These are phyloP conservation scores for Caenorhabditis sp. DNA, from an alignment of 2,888 invertebrate genomes.

Conservation along the genomic window DNA sequence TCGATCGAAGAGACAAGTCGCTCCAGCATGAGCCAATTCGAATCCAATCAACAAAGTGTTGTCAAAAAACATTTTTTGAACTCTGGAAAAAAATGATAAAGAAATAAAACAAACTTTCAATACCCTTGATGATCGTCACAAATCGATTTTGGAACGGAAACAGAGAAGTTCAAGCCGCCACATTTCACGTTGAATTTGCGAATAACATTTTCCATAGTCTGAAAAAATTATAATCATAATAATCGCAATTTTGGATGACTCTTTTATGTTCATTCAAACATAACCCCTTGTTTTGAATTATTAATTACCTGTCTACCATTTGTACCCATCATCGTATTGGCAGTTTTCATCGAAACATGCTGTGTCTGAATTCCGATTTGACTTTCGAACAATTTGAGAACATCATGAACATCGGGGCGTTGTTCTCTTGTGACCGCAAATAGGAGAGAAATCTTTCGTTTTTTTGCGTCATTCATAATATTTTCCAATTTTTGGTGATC, in stretches of 20 bases:
- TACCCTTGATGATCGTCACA: slow-evolving; percentile 9
- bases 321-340: slow-evolving; percentile 11
- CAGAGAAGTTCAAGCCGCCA: slow-evolving; percentile 40
- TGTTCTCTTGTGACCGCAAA: slow-evolving; percentile 16
- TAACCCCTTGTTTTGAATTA: no score
- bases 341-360: slow-evolving; percentile 10
- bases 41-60: slow-evolving; percentile 42
- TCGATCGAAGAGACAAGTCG: slow-evolving; percentile 37
- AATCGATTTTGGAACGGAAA: slow-evolving; percentile 14
- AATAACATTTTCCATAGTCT: slow-evolving; percentile 45
- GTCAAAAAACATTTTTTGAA: slow-evolving; percentile 15
- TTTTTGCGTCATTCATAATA: slow-evolving; percentile 10
- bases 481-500: slow-evolving; percentile 8
- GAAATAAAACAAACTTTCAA: background rate
- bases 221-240: no score
- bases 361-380: slow-evolving; percentile 27
- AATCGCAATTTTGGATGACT: no score
- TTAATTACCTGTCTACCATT: slow-evolving; percentile 13
- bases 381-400: slow-evolving; percentile 34
- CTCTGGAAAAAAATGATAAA: background rate
- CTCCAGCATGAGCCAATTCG: slow-evolving; percentile 41
- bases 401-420: slow-evolving; percentile 26
- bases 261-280: no score
- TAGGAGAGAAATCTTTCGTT: background rate
- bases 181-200: slow-evolving; percentile 47